Evolutionary conservation across 2,113 vertebrate species (phyloP), one percentile per base, ranked within the genome.

Genomic region (Hassar affinis): DNA sequence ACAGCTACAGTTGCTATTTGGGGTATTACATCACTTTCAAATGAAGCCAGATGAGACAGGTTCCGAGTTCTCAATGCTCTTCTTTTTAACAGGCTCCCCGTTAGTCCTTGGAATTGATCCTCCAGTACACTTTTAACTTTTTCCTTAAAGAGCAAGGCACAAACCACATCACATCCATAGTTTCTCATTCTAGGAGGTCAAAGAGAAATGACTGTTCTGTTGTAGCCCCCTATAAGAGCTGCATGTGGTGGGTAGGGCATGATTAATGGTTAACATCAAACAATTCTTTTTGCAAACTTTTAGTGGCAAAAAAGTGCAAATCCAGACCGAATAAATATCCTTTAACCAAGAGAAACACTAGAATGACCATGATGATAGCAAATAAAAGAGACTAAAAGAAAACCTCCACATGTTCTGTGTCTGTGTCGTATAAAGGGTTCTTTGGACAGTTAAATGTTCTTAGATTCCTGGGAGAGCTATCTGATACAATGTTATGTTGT

Each of bases 21-120:
- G 62, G 86, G 85, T 84, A 91, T 93, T 91, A 92, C 92, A 90
- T 92, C 92, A 93, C 86, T 91, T 88, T 92, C 84, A 90, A 91
- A 91, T 90, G 80, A 84, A 89, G 80, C 89, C 85, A 81, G 82
- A 88, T 15, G 83, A 69, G 49, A 45, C 86, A 87, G 87, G 83
- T 87, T 83, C 76, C 35, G 83, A 84, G 84, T 89, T 83, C 85
- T 91, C 84, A 87, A 72, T 88, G 83, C 85, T 91, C 81, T 85
- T n/a, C 85, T 90, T 91, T 87, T 92, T 86, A 91, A 90, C 87
- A 88, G 87, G 42, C 86, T 68, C 17, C 78, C 76, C 88, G 89
- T 92, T 91, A 89, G 91, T 91, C 90, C 92, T 91, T 87, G 89
- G 87, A 88, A 89, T 91, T 90, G 88, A 88, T 84, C 87, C 90